These are phyloP conservation scores for Pristionchus maxplancki DNA, from an alignment of 2,888 invertebrate species.

Conservation along the genomic window DNA sequence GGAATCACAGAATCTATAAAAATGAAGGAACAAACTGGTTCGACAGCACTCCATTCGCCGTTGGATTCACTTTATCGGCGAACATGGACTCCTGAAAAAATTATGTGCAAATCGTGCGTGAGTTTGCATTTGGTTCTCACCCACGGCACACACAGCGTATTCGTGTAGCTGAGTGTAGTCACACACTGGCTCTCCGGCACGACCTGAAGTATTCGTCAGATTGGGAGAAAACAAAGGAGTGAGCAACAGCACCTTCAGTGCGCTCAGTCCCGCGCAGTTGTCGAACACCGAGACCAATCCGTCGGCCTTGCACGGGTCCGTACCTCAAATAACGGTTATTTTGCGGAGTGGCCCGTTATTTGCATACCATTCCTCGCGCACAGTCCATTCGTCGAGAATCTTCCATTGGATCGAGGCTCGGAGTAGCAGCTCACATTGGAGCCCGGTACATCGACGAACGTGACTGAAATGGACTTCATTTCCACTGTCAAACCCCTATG, in stretches of 20 bases:
- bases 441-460: background rate
- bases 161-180: background rate
- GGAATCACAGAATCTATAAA: background rate
- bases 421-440: background rate
- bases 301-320: background rate
- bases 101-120: background rate
- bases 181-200: background rate
- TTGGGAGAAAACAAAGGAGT: no score
- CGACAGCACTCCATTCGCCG: background rate
- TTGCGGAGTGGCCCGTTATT: background rate
- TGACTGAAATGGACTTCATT: background rate
- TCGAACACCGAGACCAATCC: slow-evolving; percentile 1
- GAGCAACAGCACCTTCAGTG: background rate
- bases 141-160: background rate
- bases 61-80: background rate
- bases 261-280: background rate
- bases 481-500: no score
- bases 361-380: background rate
- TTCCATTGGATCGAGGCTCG: background rate
- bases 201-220: background rate
- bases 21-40: background rate
- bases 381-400: slow-evolving; percentile 27
- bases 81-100: background rate
- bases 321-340: background rate
- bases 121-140: no score